Percentiles rank a stretch among this genome's conserved stretches.
Conservation (phyloP, 2,888 invertebrate genomes). For the Digitonthophagus gazella region DNA sequence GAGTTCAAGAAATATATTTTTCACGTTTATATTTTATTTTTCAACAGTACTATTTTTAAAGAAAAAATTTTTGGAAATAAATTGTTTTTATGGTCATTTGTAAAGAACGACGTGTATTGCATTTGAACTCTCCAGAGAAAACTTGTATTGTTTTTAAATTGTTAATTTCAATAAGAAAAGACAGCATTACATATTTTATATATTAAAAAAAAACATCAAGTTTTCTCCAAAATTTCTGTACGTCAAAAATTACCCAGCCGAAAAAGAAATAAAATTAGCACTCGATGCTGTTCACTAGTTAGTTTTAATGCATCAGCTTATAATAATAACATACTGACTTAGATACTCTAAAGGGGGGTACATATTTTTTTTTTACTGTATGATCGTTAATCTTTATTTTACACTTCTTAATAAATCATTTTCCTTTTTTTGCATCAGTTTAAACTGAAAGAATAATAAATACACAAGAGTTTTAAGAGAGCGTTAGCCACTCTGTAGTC, state of each 20-base stretch:
- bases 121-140: background rate
- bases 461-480: constrained; percentile 45
- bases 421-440: constrained; percentile 20
- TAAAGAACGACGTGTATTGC: no score
- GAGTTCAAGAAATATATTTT: no score
- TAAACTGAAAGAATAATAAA: constrained; percentile 42
- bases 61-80: no score
- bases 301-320: constrained; percentile 18
- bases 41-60: no score
- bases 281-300: background rate
- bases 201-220: background rate
- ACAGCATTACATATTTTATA: no score
- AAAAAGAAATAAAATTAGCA: background rate
- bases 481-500: constrained; percentile 35
- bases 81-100: no score
- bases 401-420: constrained; percentile 37
- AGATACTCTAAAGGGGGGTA: constrained; percentile 18
- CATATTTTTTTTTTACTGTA: constrained; percentile 3
- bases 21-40: no score
- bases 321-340: constrained; percentile 11
- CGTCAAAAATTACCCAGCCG: background rate
- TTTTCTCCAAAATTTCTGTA: background rate
- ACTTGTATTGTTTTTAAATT: background rate
- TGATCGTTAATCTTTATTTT: constrained; percentile 38
- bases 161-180: background rate